Evolutionary conservation across 2,888 invertebrate genomes (phyloP).

Genomic region (Tricholauxania praeusta): DNA sequence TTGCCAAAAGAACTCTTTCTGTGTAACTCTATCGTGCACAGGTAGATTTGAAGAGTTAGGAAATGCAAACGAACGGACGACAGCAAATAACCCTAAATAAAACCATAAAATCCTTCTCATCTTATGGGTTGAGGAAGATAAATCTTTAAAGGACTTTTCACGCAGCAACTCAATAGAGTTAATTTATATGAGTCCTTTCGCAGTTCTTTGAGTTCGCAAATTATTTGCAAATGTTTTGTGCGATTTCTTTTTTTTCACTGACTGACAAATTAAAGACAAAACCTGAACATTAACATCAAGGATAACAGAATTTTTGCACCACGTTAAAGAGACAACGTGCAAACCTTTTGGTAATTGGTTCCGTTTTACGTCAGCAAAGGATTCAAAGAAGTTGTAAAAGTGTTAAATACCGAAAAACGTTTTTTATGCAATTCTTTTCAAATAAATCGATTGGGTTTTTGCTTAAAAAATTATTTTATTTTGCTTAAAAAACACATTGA

Average conservation of each 20-base stretch:
- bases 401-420: constrained; percentile 43
- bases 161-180: background rate
- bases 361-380: constrained; percentile 42
- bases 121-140: background rate
- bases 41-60: constrained; percentile 28
- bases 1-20: constrained; percentile 51
- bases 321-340: constrained; percentile 14
- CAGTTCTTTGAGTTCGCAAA: background rate
- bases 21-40: constrained; percentile 43
- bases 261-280: constrained; percentile 36
- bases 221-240: constrained; percentile 7
- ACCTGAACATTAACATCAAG: constrained; percentile 7
- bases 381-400: constrained; percentile 52
- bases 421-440: constrained; percentile 59
- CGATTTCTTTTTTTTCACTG: too few relatives aligned
- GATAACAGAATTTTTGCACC: constrained; percentile 19
- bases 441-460: too few relatives aligned
- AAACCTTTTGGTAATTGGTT: constrained; percentile 2
- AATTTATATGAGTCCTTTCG: background rate
- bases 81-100: constrained; percentile 63
- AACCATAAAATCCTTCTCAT: constrained; percentile 64
- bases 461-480: background rate
- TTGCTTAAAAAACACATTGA: constrained; percentile 25
- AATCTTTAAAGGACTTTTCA: constrained; percentile 37
- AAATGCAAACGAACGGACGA: constrained; percentile 4